These are phyloP conservation scores for Chymomyza procnemis DNA, from an alignment of 2,888 invertebrate species.

Conservation along the genomic window DNA sequence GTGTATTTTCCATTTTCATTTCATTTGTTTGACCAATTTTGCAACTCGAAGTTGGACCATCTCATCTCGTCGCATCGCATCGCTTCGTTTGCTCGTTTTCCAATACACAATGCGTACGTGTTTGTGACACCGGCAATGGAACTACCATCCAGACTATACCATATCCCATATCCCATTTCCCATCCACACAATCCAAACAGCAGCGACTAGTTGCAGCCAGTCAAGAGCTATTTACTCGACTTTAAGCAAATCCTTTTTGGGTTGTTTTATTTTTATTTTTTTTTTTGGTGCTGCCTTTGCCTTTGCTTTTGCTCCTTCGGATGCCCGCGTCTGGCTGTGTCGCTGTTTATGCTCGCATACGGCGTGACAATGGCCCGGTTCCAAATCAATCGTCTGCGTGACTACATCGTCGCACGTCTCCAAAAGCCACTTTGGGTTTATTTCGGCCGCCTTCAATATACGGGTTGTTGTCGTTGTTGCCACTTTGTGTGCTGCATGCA, in stretches of 20 bases:
- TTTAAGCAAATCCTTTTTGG: constrained; percentile 52
- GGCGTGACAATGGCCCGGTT: constrained; percentile 65
- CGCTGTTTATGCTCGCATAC: constrained; percentile 37
- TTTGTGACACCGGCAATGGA: constrained; percentile 25
- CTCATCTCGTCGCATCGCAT: constrained; percentile 1
- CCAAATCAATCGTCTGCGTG: constrained; percentile 68
- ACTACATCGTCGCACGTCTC: constrained; percentile 28
- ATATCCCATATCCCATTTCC: neutral
- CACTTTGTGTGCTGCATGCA: constrained; percentile 65
- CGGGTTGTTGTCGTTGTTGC: constrained; percentile 12
- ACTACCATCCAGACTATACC: neutral
- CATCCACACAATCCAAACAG: neutral
- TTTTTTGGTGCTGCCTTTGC: neutral
- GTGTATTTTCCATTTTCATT: neutral
- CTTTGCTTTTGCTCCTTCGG: neutral
- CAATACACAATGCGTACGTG: constrained; percentile 52
- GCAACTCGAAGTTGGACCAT: constrained; percentile 4
- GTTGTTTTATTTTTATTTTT: constrained; percentile 15
- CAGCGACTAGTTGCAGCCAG: neutral
- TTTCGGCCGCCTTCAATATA: constrained; percentile 18
- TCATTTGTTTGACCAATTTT: neutral
- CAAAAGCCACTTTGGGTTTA: constrained; percentile 29
- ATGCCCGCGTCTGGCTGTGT: neutral
- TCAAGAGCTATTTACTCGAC: constrained; percentile 17
- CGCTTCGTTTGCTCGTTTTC: constrained; percentile 9